phyloP scores from a whole-genome alignment of 2,888 invertebrate species.

The Tetanocera ferruginea region DNA sequence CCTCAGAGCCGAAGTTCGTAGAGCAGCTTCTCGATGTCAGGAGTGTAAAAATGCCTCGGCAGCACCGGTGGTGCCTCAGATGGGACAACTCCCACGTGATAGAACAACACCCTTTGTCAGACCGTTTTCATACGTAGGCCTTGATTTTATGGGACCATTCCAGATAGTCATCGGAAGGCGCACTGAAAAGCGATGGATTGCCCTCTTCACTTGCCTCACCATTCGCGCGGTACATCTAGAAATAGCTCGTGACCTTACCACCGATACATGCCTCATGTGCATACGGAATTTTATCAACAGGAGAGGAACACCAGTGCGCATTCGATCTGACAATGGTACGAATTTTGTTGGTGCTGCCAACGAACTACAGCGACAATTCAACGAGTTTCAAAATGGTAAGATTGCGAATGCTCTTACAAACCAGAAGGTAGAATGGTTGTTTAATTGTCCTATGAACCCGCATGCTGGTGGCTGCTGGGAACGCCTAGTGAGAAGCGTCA shows the following conservation, averaged over 20 bases:
- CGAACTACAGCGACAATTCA: slow-evolving; percentile 11
- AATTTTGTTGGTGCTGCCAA: slow-evolving; percentile 38
- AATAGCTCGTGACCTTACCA: not conserved
- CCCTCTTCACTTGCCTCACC: slow-evolving; percentile 48
- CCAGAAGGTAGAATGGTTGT: slow-evolving; percentile 33
- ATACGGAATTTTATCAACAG: slow-evolving; percentile 2
- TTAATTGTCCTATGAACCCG: slow-evolving; percentile 36
- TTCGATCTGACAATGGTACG: slow-evolving; percentile 26
- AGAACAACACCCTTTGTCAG: slow-evolving; percentile 37
- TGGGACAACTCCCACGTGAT: slow-evolving; percentile 42
- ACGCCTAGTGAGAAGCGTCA: slow-evolving; percentile 36
- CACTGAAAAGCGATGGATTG: slow-evolving; percentile 41
- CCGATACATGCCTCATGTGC: not conserved
- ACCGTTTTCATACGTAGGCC: slow-evolving; percentile 41
- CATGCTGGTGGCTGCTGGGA: slow-evolving; percentile 41
- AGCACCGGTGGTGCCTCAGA: slow-evolving; percentile 38
- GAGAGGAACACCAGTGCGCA: slow-evolving; percentile 34
- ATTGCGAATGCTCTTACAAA: slow-evolving; percentile 23
- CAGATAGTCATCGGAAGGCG: slow-evolving; percentile 30
- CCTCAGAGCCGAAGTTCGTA: slow-evolving; percentile 4
- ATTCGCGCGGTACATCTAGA: no score
- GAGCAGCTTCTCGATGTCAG: not conserved
- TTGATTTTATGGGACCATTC: slow-evolving; percentile 40
- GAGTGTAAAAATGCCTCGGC: slow-evolving; percentile 15
- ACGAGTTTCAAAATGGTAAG: slow-evolving; percentile 25